A percentile compares a stretch with the other conserved stretches of the same genome.
These are phyloP conservation scores for Schlechtendalia chinensis DNA, from an alignment of 1,140 invertebrate species.

Conservation along the genomic window DNA sequence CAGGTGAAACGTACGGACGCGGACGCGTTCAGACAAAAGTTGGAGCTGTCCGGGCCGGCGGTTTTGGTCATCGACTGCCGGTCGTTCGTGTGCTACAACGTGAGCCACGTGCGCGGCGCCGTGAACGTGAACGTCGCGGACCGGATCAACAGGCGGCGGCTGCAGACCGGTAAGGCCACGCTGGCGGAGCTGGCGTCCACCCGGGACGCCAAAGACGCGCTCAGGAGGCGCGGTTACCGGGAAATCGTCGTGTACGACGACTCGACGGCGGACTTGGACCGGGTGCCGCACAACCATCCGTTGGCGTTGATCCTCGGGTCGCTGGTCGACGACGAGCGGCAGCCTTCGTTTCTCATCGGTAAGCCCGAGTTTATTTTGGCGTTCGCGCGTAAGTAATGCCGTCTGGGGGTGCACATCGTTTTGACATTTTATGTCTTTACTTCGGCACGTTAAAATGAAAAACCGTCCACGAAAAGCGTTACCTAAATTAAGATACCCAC, in stretches of 20 bases:
- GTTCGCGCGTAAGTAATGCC: too few species aligned
- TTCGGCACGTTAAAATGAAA: too few species aligned
- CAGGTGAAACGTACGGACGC: constrained; percentile 53
- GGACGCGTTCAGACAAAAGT: constrained; percentile 55
- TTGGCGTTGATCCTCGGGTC: constrained; percentile 68
- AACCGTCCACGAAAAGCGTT: too few species aligned
- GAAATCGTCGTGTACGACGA: constrained; percentile 74
- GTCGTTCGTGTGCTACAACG: constrained; percentile 71
- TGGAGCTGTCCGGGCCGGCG: constrained; percentile 51
- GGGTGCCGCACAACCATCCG: constrained; percentile 63
- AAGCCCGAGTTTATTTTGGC: constrained; percentile 58
- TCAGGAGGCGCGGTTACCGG: constrained; percentile 61
- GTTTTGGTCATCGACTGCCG: constrained; percentile 69
- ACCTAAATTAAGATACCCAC: too few species aligned
- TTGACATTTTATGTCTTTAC: too few species aligned
- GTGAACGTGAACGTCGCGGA: constrained; percentile 76
- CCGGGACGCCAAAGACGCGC: constrained; percentile 65
- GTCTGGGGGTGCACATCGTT: too few species aligned
- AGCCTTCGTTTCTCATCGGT: constrained; percentile 71
- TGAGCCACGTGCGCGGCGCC: constrained; percentile 69
- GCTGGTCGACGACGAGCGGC: constrained; percentile 69
- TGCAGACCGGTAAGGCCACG: constrained; percentile 68
- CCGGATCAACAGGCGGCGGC: constrained; percentile 67
- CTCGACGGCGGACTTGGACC: constrained; percentile 63
- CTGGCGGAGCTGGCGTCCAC: constrained; percentile 68